phyloP scores from a whole-genome alignment of 2,797 vertebrate genomes.

The Danio albolineatus region DNA sequence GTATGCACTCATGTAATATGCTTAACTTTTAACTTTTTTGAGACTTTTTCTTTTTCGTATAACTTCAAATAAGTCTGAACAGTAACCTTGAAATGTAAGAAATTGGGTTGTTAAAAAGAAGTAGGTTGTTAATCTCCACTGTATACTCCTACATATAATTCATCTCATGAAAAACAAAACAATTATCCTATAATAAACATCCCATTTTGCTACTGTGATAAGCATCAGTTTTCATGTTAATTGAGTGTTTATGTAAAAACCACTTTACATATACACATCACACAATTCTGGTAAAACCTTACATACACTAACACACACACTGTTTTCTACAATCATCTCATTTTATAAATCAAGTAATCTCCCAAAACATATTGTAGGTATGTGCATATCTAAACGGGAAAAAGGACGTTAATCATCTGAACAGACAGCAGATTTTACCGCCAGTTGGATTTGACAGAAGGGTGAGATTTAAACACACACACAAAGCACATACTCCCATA shows the following conservation, averaged over 20 bases:
- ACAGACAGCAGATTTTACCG: conserved; percentile 53
- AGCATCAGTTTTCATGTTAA: background rate
- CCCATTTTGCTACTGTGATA: background rate
- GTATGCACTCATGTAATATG: too few species aligned
- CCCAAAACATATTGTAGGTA: conserved; percentile 17
- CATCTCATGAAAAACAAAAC: background rate
- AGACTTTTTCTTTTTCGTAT: too few species aligned
- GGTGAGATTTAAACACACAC: conserved; percentile 35
- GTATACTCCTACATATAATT: background rate
- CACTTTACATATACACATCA: background rate
- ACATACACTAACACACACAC: background rate
- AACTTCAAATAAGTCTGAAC: too few species aligned
- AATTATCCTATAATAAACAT: background rate
- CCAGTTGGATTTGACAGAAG: conserved; percentile 49
- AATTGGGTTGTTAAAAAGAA: too few species aligned
- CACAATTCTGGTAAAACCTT: background rate
- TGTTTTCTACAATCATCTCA: background rate
- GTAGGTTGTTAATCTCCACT: too few species aligned
- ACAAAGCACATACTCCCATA: conserved; percentile 19
- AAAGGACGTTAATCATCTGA: conserved; percentile 35
- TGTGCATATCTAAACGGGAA: conserved; percentile 41
- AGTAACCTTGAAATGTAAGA: too few species aligned
- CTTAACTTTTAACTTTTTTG: too few species aligned
- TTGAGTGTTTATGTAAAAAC: background rate
- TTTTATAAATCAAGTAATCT: background rate